These are phyloP conservation scores for Tamandua tetradactyla DNA, from an alignment of 2,797 vertebrate genomes.

Conservation along the genomic window DNA sequence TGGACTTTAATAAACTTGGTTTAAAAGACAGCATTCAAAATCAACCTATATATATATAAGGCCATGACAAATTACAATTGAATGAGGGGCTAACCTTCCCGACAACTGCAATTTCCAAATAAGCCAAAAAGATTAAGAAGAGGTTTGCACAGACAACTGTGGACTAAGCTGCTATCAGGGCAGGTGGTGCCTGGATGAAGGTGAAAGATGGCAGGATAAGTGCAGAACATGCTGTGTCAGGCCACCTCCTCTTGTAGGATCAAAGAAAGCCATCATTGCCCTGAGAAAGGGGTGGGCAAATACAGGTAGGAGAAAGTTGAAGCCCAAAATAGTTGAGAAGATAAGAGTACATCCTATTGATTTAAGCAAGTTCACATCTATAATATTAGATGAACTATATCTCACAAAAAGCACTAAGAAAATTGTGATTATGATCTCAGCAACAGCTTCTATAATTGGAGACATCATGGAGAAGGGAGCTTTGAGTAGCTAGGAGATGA, in stretches of 20 bases:
- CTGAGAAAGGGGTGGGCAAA: constrained; percentile 29
- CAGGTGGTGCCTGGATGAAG: not conserved
- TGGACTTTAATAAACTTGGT: not conserved
- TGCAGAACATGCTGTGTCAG: not conserved
- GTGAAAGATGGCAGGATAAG: not conserved
- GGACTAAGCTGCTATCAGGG: not conserved
- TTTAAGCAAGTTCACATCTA: not conserved
- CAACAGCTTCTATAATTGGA: not conserved
- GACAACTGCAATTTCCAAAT: not conserved
- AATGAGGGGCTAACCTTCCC: not conserved
- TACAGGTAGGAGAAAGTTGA: constrained; percentile 63
- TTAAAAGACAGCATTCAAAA: not conserved
- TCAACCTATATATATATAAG: not conserved
- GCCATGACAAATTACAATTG: not conserved
- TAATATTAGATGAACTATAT: not conserved
- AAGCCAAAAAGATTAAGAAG: not conserved
- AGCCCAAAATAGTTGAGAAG: constrained; percentile 22
- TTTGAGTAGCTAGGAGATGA: not conserved
- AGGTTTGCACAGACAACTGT: not conserved
- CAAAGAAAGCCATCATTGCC: constrained; percentile 54
- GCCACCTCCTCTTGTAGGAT: not conserved
- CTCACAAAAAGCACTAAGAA: not conserved
- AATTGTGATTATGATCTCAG: not conserved
- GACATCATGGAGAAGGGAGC: not conserved
- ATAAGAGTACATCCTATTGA: constrained; percentile 54